Evolutionary conservation across 2,888 invertebrate genomes (phyloP).

Genomic region (Agrochola litura): DNA sequence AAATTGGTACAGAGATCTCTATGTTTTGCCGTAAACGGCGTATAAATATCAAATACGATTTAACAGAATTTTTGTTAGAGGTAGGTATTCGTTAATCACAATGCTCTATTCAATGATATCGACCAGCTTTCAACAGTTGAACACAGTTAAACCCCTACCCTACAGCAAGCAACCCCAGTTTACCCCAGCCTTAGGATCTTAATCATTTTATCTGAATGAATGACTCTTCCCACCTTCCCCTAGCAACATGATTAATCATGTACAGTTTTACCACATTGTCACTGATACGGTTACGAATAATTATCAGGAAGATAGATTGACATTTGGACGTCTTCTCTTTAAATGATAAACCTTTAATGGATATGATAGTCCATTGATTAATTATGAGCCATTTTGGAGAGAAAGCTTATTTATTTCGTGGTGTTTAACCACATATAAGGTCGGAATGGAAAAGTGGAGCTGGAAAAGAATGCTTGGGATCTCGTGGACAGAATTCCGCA

Average conservation of each 20-base stretch:
- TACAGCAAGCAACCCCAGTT: background rate
- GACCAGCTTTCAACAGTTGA: background rate
- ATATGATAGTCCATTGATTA: background rate
- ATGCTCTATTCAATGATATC: background rate
- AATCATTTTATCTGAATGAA: constrained; percentile 36
- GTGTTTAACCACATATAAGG: background rate
- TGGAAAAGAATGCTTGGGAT: no score
- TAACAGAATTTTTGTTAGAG: no score
- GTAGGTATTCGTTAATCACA: constrained; percentile 1
- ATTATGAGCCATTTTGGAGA: background rate
- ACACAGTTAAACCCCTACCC: constrained; percentile 7
- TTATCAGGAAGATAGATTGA: background rate
- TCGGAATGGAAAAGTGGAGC: background rate
- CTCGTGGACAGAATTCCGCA: no score
- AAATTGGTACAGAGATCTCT: no score
- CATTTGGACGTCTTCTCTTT: background rate
- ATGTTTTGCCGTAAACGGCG: no score
- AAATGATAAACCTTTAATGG: background rate
- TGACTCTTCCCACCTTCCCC: constrained; percentile 7
- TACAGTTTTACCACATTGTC: constrained; percentile 14
- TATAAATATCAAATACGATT: no score
- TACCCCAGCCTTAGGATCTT: background rate
- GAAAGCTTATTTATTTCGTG: background rate
- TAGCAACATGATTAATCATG: constrained; percentile 18
- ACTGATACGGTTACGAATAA: constrained; percentile 17